These are phyloP conservation scores for Eristalis arbustorum DNA, from an alignment of 2,888 invertebrate species.

Conservation along the genomic window DNA sequence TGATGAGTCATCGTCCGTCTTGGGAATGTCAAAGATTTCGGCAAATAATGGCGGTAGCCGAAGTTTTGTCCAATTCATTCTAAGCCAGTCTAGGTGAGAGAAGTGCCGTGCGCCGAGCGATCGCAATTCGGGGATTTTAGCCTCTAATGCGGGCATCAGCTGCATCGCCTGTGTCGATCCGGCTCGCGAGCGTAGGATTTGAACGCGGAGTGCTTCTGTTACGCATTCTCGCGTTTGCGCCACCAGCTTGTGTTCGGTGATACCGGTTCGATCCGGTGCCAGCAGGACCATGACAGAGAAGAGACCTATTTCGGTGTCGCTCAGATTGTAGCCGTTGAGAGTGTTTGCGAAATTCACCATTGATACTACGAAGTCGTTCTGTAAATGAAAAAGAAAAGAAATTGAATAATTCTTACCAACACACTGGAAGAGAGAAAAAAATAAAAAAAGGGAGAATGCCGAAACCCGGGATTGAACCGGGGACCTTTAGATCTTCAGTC, in stretches of 20 bases:
- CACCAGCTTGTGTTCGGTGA: slow-evolving; percentile 89
- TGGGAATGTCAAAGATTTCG: slow-evolving; percentile 98
- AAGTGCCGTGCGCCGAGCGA: slow-evolving; percentile 91
- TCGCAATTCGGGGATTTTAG: slow-evolving; percentile 88
- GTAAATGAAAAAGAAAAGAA: slow-evolving; percentile 75
- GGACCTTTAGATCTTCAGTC: slow-evolving; percentile 70
- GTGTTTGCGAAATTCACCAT: slow-evolving; percentile 90
- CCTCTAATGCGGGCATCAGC: slow-evolving; percentile 80
- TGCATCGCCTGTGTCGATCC: slow-evolving; percentile 80
- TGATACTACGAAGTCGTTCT: slow-evolving; percentile 92
- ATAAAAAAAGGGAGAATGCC: slow-evolving; percentile 27
- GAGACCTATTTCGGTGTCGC: slow-evolving; percentile 94
- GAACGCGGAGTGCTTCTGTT: slow-evolving; percentile 92
- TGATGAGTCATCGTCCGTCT: slow-evolving; percentile 85
- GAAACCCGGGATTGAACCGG: slow-evolving; percentile 70
- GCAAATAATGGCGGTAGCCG: slow-evolving; percentile 95
- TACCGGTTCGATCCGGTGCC: slow-evolving; percentile 89
- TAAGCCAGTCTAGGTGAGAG: slow-evolving; percentile 93
- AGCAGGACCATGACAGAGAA: slow-evolving; percentile 93
- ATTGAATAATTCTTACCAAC: neutral
- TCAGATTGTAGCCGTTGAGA: slow-evolving; percentile 87
- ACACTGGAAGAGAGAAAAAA: neutral
- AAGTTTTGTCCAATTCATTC: slow-evolving; percentile 91
- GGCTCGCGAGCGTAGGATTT: slow-evolving; percentile 82
- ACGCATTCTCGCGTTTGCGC: slow-evolving; percentile 90